Base-by-base conservation (phyloP, 1,140 invertebrate species). In the Microplitis demolitor region DNA sequence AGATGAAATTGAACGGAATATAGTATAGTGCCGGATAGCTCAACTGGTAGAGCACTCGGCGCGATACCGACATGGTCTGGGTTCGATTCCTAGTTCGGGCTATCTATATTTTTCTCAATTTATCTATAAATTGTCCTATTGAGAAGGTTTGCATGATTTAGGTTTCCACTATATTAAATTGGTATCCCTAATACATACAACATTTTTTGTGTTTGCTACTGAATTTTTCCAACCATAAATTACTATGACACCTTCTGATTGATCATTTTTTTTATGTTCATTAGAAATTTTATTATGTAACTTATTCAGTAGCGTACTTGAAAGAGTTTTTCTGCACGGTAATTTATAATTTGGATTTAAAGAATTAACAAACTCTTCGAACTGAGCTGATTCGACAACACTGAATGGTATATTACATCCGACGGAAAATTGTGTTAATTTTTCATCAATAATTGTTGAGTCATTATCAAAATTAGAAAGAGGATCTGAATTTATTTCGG, bases 221-320 rank as follows among this genome's bases (percentile, higher is more conserved):
- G 64, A 67, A 16, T 67, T 67, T 50, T 66, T 66, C 63, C 39
- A 66, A n/a, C 63, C 63, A 66, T 66, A 37, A 24, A 66, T 66
- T 24, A 66, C 5, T 51, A 66, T 16, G 14, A 66, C 63, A 31
- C 63, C 63, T 35, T 64, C 37, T 9, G 14, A 37, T n/a, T 33
- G 4, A 37, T 13, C 35, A 64, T 14, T 13, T 11, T 64, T 37
- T 11, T 34, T 35, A 8, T 5, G 14, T 37, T 39, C 37, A 37
- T 3, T 37, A 11, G 37, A 14, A 39, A 64, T 37, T 64, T 64
- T 35, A 4, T 11, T 16, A 35, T 64, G 62, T 3, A 64, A 33
- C 37, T 37, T 51, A 14, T 66, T 35, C n/a, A 66, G 39, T 16
- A 66, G 11, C 31, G 34, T 66, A 24, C 14, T 50, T 31, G 37